Percentiles rank a stretch among this genome's conserved stretches.
These are phyloP conservation scores for Orchestia grillus DNA, from an alignment of 1,140 invertebrate genomes.

Conservation along the genomic window DNA sequence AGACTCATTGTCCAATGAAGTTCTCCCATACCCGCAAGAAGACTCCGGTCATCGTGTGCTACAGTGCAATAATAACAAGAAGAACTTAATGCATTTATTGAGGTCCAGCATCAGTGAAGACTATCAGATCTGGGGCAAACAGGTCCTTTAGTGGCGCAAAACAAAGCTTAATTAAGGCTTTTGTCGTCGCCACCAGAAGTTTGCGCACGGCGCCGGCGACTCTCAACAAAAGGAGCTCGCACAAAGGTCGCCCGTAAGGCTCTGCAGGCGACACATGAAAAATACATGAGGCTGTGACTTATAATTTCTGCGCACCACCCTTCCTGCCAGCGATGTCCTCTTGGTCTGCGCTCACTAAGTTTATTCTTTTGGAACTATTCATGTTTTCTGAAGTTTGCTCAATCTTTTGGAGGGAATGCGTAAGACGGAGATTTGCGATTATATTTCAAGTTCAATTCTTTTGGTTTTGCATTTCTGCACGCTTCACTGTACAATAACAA, in stretches of 20 bases:
- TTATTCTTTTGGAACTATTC: neutral
- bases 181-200: neutral
- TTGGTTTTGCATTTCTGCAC: too few relatives aligned
- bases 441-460: too few relatives aligned
- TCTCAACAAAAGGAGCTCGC: neutral
- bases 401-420: neutral
- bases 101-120: neutral
- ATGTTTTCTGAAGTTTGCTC: neutral
- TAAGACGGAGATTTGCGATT: too few relatives aligned
- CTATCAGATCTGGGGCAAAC: constrained; percentile 24
- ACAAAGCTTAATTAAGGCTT: constrained; percentile 43
- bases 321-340: neutral
- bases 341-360: neutral
- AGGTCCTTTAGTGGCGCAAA: neutral
- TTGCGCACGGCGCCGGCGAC: neutral
- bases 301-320: neutral
- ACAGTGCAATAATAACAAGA: neutral
- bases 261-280: neutral
- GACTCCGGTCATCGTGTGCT: neutral
- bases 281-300: neutral
- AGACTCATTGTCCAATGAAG: too few relatives aligned
- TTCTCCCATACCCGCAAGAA: neutral
- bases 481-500: too few relatives aligned
- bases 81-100: neutral
- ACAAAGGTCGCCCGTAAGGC: neutral